These are phyloP conservation scores for Teleiodes luculella DNA, from an alignment of 2,888 invertebrate species.

Conservation along the genomic window DNA sequence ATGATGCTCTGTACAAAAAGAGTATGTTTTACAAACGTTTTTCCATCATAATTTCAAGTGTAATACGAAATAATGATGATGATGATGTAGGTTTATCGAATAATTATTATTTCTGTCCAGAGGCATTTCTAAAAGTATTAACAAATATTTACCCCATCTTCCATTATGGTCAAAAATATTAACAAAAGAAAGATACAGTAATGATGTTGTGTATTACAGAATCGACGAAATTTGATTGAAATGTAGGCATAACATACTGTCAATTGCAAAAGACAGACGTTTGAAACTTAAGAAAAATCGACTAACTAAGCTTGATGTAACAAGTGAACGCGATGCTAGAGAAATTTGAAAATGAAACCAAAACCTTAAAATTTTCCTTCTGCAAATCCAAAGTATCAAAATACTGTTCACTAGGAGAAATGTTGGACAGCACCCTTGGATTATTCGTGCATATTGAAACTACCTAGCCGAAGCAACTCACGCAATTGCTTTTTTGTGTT, in stretches of 20 bases:
- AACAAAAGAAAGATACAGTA: background rate
- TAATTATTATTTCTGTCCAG: background rate
- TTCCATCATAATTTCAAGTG: background rate
- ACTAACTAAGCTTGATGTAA: too few relatives aligned
- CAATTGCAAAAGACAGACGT: background rate
- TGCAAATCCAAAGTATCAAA: too few relatives aligned
- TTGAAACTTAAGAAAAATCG: conserved; percentile 5
- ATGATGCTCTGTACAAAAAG: background rate
- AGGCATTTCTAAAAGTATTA: background rate
- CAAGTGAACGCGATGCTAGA: too few relatives aligned
- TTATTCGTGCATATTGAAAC: too few relatives aligned
- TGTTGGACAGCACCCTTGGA: too few relatives aligned
- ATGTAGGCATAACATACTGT: background rate
- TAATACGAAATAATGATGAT: background rate
- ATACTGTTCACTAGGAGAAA: too few relatives aligned
- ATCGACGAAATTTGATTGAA: background rate
- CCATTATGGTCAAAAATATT: background rate
- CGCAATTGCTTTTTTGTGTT: too few relatives aligned
- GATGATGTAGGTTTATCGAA: background rate
- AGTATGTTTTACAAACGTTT: background rate
- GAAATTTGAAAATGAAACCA: too few relatives aligned
- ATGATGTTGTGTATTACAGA: background rate
- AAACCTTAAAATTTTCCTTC: too few relatives aligned
- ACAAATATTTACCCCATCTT: background rate
- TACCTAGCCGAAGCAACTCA: too few relatives aligned